Evolutionary conservation across 2,113 vertebrate species (phyloP), one percentile per base, ranked within the genome.

Genomic region (Climacteris rufus): DNA sequence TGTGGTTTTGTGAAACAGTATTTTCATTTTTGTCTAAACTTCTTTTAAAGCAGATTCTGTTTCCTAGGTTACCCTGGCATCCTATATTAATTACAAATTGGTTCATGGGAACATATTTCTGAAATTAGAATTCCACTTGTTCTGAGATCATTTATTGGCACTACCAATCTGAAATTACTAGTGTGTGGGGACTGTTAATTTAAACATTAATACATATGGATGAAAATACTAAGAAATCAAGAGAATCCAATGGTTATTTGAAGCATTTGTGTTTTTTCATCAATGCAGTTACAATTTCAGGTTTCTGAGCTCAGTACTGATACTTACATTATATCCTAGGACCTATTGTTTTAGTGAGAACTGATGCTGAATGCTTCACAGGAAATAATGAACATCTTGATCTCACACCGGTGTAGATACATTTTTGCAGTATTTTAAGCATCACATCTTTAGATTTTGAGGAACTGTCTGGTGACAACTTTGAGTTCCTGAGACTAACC

Each of bases 211-310:
- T 65, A 18, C 50, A 39, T 54, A 79, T 72, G 37, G 24, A 61
- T 84, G 54, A 81, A 59, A 56, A 49, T 60, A 37, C n/a, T 68
- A 33, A 93, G 79, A 94, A 71, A 33, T 68, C 83, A 80, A 75
- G 57, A 81, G 50, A 94, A 96, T 93, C 65, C 70, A 89, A 89
- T 12, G 10, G 54, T 93, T 95, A 87, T 77, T 97, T 96, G 63
- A 96, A 94, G 10, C 66, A 74, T 56, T 75, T 64, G 5, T 0
- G 0, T 13, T 37, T 69, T 91, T 76, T 63, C 33, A 75, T 19
- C 88, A 63, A 70, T 37, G 7, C 10, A 68, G 59, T 72, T 84
- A 13, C 50, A 56, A 60, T 95, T 35, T 69, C 37, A 72, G 21
- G 16, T 40, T 69, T 28, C 35, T 42, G 30, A 82, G 25, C 30